phyloP scores from a whole-genome alignment of 2,888 invertebrate genomes.

The Dascillus cervinus region DNA sequence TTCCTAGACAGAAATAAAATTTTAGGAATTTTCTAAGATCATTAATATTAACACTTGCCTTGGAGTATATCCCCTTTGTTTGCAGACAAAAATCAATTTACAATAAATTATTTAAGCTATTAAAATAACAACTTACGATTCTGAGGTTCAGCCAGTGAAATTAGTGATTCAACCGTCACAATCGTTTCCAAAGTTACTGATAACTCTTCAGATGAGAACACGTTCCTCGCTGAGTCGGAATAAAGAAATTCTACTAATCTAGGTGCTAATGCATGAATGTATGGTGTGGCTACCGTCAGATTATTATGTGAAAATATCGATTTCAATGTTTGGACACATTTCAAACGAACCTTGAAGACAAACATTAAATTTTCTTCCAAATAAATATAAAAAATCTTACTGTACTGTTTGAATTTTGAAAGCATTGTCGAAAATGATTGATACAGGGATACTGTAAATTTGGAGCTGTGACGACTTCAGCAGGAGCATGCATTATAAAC shows the following conservation, averaged over 20 bases:
- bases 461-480: slow-evolving; percentile 67
- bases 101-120: slow-evolving; percentile 12
- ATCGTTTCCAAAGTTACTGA: slow-evolving; percentile 66
- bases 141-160: slow-evolving; percentile 65
- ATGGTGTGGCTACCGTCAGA: slow-evolving; percentile 63
- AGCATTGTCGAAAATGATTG: slow-evolving; percentile 82
- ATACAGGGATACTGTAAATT: slow-evolving; percentile 86
- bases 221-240: slow-evolving; percentile 52
- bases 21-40: no score
- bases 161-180: slow-evolving; percentile 64
- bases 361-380: slow-evolving; percentile 9
- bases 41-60: slow-evolving; percentile 44
- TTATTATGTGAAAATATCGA: slow-evolving; percentile 70
- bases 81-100: slow-evolving; percentile 14
- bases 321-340: slow-evolving; percentile 70
- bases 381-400: slow-evolving; percentile 33
- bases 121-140: slow-evolving; percentile 56
- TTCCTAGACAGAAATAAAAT: no score
- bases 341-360: slow-evolving; percentile 56
- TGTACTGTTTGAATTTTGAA: slow-evolving; percentile 56
- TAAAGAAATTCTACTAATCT: slow-evolving; percentile 69
- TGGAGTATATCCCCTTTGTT: slow-evolving; percentile 48
- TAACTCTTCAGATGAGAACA: slow-evolving; percentile 60
- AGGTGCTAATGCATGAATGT: slow-evolving; percentile 75
- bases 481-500: slow-evolving; percentile 76